These are phyloP conservation scores for Halichoeres trimaculatus DNA, from an alignment of 2,113 vertebrate genomes.

Conservation along the genomic window DNA sequence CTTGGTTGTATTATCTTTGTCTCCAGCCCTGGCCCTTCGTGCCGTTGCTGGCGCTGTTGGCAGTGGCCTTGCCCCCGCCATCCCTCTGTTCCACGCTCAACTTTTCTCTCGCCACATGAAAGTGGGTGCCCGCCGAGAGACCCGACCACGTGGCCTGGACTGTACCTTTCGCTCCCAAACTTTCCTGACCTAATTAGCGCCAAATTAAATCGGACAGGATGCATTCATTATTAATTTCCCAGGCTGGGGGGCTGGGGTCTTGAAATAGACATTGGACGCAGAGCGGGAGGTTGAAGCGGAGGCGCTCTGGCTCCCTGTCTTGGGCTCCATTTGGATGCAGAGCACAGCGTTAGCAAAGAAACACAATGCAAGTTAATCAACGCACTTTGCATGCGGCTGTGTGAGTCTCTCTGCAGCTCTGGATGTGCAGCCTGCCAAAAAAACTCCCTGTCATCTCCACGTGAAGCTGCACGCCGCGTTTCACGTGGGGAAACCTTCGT, in stretches of 20 bases:
- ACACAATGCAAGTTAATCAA: slow-evolving; percentile 69
- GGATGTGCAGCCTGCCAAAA: slow-evolving; percentile 38
- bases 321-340: slow-evolving; percentile 62
- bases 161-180: slow-evolving; percentile 77
- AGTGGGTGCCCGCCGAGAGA: slow-evolving; percentile 67
- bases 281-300: slow-evolving; percentile 47
- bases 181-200: slow-evolving; percentile 82
- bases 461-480: slow-evolving; percentile 41
- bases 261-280: slow-evolving; percentile 69
- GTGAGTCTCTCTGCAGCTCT: slow-evolving; percentile 40
- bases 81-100: slow-evolving; percentile 72
- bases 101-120: slow-evolving; percentile 71
- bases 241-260: slow-evolving; percentile 45
- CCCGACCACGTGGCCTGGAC: slow-evolving; percentile 69
- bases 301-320: slow-evolving; percentile 43
- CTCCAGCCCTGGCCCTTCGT: slow-evolving; percentile 76
- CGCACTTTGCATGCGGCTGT: slow-evolving; percentile 50
- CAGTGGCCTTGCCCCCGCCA: slow-evolving; percentile 56
- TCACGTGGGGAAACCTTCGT: slow-evolving; percentile 27
- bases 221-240: slow-evolving; percentile 79
- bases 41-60: slow-evolving; percentile 66
- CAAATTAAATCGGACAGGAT: slow-evolving; percentile 76
- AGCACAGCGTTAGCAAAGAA: slow-evolving; percentile 42
- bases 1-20: slow-evolving; percentile 79
- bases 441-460: slow-evolving; percentile 27